These are phyloP conservation scores for Nephotettix cincticeps DNA, from an alignment of 1,140 invertebrate species.

Conservation along the genomic window DNA sequence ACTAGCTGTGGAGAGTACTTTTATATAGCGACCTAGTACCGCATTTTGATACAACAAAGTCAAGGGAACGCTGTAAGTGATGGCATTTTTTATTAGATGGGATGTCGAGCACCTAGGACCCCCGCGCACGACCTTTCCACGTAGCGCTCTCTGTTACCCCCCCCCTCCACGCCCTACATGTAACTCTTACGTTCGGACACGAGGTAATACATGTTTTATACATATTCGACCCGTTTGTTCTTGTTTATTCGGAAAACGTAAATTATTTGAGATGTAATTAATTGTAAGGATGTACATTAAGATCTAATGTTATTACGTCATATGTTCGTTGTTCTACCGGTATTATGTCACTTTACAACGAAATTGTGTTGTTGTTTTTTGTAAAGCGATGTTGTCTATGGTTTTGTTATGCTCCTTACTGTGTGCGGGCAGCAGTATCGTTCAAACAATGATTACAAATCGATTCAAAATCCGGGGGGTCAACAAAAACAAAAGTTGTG, in stretches of 20 bases:
- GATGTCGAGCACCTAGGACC: background rate
- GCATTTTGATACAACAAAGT: conserved; percentile 17
- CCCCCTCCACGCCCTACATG: background rate
- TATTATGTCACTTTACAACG: conserved; percentile 18
- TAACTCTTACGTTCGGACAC: conserved; percentile 5
- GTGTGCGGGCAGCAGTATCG: conserved; percentile 9
- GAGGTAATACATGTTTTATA: conserved; percentile 13
- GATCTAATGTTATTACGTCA: conserved; percentile 12
- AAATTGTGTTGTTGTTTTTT: conserved; percentile 19
- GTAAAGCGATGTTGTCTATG: conserved; percentile 13
- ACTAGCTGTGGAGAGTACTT: conserved; percentile 11
- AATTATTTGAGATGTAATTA: conserved; percentile 18
- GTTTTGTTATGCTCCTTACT: background rate
- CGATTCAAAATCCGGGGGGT: background rate
- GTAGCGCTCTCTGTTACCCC: background rate
- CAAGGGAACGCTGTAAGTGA: conserved; percentile 4
- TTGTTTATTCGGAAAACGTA: conserved; percentile 14
- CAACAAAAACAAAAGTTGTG: background rate
- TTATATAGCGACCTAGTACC: conserved; percentile 18
- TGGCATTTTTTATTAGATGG: conserved; percentile 23
- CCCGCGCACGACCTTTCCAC: background rate
- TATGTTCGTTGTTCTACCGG: conserved; percentile 22
- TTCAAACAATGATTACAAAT: conserved; percentile 6
- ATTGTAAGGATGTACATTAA: conserved; percentile 16
- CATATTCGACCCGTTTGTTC: conserved; percentile 9